Evolutionary conservation across 1,140 invertebrate species (phyloP).

Genomic region (Ostrea edulis): DNA sequence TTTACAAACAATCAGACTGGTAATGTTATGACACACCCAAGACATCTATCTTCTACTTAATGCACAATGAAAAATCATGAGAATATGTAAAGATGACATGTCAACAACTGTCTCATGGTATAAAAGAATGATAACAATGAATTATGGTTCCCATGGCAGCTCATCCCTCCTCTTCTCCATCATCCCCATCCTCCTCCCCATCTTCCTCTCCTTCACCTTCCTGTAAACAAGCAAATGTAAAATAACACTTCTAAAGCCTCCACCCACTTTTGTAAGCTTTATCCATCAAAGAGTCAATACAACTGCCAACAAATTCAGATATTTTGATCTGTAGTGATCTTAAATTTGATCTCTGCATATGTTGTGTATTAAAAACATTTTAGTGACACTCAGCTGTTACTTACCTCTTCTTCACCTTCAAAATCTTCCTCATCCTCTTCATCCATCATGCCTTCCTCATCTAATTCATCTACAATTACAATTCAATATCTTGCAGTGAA

Average conservation of each 20-base stretch:
- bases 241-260: background rate
- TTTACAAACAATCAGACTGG: constrained; percentile 9
- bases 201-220: constrained; percentile 61
- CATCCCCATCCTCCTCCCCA: constrained; percentile 58
- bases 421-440: constrained; percentile 76
- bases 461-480: constrained; percentile 64
- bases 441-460: constrained; percentile 71
- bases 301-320: background rate
- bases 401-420: constrained; percentile 66
- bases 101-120: constrained; percentile 46
- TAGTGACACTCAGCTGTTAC: background rate
- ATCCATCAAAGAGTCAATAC: background rate
- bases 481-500: background rate
- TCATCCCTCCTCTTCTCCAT: constrained; percentile 64
- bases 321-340: background rate
- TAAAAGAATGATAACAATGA: constrained; percentile 44
- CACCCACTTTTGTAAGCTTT: background rate
- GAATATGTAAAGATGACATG: constrained; percentile 44
- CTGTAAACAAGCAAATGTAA: constrained; percentile 47
- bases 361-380: background rate
- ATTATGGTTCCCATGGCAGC: constrained; percentile 32
- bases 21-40: constrained; percentile 24
- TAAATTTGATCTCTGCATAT: background rate
- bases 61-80: constrained; percentile 21
- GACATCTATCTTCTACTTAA: constrained; percentile 24